Conservation (phyloP, 2,888 invertebrate species). For the Steinernema hermaphroditum region DNA sequence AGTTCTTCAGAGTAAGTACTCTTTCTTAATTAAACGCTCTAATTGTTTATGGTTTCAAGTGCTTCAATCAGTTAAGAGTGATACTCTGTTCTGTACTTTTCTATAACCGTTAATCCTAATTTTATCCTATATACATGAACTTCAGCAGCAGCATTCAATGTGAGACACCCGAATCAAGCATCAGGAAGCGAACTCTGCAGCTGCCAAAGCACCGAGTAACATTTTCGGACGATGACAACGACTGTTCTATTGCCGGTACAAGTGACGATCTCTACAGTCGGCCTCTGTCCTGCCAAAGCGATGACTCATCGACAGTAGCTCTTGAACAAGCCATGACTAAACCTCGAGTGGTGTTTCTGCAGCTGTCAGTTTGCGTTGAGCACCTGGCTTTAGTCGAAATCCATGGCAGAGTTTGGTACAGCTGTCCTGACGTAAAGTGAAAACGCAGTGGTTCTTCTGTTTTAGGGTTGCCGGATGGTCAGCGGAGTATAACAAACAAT, state of each 20-base stretch:
- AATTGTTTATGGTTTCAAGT: no score
- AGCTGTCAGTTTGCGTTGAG: conserved; percentile 33
- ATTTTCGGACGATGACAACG: conserved; percentile 13
- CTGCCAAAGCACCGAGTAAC: neutral
- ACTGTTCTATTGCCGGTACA: neutral
- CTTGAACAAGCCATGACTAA: conserved; percentile 1
- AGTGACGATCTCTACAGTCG: neutral
- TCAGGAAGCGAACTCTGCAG: neutral
- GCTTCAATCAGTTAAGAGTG: no score
- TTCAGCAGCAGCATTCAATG: neutral
- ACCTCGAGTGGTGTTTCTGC: neutral
- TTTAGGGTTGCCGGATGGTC: conserved; percentile 27
- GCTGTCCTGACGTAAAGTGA: neutral
- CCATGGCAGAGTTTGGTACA: conserved; percentile 38
- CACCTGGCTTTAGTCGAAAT: conserved; percentile 38
- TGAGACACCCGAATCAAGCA: neutral
- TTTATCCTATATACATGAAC: no score
- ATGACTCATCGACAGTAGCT: conserved; percentile 1
- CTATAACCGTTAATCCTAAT: no score
- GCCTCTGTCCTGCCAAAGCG: conserved; percentile 24
- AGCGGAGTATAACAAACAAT: conserved; percentile 19
- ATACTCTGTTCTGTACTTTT: no score
- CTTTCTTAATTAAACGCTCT: no score
- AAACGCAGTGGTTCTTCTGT: conserved; percentile 20
- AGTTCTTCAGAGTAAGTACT: conserved; percentile 25